phyloP scores from a whole-genome alignment of 2,113 vertebrate genomes.

The Perca schrenkii region DNA sequence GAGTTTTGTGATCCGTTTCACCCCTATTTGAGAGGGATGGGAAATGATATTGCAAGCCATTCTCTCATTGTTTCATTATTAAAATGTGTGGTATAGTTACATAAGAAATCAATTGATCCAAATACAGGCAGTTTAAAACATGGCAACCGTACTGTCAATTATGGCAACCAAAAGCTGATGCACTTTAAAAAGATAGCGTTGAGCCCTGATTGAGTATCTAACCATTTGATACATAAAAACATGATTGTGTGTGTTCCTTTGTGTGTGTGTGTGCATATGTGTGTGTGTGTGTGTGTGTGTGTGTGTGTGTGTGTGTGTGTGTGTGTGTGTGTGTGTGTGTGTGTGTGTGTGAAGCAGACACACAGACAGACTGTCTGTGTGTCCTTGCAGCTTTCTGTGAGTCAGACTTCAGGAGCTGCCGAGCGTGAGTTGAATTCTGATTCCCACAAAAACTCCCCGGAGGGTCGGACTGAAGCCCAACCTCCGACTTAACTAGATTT shows the following conservation, averaged over 20 bases:
- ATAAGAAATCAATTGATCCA: too few species aligned
- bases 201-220: too few species aligned
- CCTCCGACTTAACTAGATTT: constrained; percentile 38
- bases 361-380: constrained; percentile 43
- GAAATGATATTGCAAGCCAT: too few species aligned
- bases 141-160: too few species aligned
- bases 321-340: constrained; percentile 17
- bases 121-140: too few species aligned
- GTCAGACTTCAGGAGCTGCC: constrained; percentile 69
- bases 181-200: too few species aligned
- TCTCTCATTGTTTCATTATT: too few species aligned
- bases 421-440: constrained; percentile 82
- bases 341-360: constrained; percentile 19
- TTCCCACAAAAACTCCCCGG: constrained; percentile 47
- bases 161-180: too few species aligned
- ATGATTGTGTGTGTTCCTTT: neutral
- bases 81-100: too few species aligned
- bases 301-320: constrained; percentile 26
- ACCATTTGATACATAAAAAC: too few species aligned
- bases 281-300: neutral
- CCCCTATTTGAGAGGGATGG: too few species aligned
- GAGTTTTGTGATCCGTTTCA: too few species aligned
- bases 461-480: constrained; percentile 42
- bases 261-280: neutral
- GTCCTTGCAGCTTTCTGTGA: constrained; percentile 64